Base-by-base conservation (phyloP, 1,140 invertebrate species). In the Papilio xuthus region DNA sequence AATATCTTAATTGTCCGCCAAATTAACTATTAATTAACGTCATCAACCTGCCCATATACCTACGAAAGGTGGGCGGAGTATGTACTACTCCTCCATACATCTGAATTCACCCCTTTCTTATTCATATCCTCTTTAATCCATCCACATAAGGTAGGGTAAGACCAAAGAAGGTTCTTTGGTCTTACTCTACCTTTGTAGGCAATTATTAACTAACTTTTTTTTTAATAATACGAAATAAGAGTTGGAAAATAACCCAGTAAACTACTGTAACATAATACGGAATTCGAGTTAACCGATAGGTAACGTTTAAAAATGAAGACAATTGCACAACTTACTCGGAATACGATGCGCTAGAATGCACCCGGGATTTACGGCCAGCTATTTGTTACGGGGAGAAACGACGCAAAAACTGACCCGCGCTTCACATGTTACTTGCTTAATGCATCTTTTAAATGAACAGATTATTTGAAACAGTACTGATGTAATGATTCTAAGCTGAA, bases 231-330 rank as follows among this genome's bases (percentile, higher is more conserved):
- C 12, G 18, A 13, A 63, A 23, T 37, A 69, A 32, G 6, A 69
- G 4, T 6, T 32, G 15, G 3, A 28, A 69, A 32, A 0, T 69
- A 70, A 41, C 32, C 67, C 37, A 70, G 37, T 71, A 82, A 82
- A 79, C 79, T 78, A 41, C 42, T 80, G 72, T 67, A 78, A 82
- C 80, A 72, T 50, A 60, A 63, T 28, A 63, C 13, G 60, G 28
- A 63, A 63, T 63, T 13, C 60, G 26, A 63, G 23, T 63, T 63
- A 63, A 63, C 60, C 60, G 60, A 63, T 28, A 63, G 69, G 37
- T 42, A 70, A 70, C 69, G 69, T 70, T 74, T 74, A 53, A 74
- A 74, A 74, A 74, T 74, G 23, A 74, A 74, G 72, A 74, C 72
- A 74, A 53, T 74, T 74, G 72, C 72, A 74, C 72, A 74, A 63